These are phyloP conservation scores for Haliclystus octoradiatus DNA, from an alignment of 30 jellyfish, hydroid and myxozoan species.

Conservation along the genomic window DNA sequence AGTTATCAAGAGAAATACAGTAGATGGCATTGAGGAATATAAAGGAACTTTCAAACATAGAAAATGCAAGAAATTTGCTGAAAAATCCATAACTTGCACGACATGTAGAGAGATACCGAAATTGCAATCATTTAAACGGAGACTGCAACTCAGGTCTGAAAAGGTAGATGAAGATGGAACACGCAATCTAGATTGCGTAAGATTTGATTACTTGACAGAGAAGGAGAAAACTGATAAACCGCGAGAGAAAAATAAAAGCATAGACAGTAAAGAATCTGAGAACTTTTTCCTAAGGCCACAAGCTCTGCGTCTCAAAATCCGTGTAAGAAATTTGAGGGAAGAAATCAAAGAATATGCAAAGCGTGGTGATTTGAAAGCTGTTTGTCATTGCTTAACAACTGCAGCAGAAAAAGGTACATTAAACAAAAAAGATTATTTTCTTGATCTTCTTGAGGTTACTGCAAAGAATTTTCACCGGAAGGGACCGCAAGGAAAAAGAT, in stretches of 20 bases:
- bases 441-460: constrained; percentile 3
- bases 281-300: constrained; percentile 1
- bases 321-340: constrained; percentile 13
- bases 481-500: constrained; percentile 4
- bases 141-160: not conserved
- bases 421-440: not conserved
- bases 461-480: constrained; percentile 7
- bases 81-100: not conserved
- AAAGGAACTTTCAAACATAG: not conserved
- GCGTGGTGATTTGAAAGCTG: constrained; percentile 15
- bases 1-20: not conserved
- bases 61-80: not conserved
- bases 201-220: not conserved
- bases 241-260: constrained; percentile 5
- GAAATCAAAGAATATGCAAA: constrained; percentile 14
- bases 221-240: constrained; percentile 3
- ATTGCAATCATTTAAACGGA: constrained; percentile 2
- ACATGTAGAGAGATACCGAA: not conserved
- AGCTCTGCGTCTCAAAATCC: not conserved
- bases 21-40: too few species aligned
- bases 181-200: not conserved
- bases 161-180: not conserved
- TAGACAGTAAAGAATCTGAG: constrained; percentile 4
- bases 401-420: constrained; percentile 5
- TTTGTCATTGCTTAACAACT: constrained; percentile 6